These are phyloP conservation scores for Mormyrus proboscirostris DNA, from an alignment of 2,797 vertebrate genomes.

Conservation along the genomic window DNA sequence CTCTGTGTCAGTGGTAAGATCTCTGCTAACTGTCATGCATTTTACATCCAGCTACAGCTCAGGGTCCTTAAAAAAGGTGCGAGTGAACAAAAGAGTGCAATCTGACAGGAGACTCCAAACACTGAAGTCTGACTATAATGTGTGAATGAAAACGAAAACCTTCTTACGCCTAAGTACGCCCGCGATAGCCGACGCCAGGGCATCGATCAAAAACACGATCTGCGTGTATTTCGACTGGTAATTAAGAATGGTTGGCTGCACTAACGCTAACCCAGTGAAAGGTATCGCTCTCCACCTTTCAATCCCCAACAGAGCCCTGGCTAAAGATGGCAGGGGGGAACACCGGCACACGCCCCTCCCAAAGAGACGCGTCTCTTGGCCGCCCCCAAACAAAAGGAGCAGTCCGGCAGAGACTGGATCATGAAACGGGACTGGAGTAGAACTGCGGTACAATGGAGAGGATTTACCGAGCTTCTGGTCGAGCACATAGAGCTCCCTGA, in stretches of 20 bases:
- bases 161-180: neutral
- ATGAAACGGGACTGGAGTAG: neutral
- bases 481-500: conserved; percentile 86
- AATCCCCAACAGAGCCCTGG: neutral
- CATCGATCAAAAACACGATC: neutral
- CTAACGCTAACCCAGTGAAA: neutral
- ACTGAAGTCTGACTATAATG: neutral
- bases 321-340: neutral
- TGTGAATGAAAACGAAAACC: neutral
- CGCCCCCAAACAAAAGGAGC: neutral
- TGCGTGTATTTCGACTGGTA: neutral
- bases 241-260: neutral
- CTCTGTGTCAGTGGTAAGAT: neutral
- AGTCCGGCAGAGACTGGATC: neutral
- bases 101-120: neutral
- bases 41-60: neutral
- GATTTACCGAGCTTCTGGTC: conserved; percentile 78
- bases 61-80: neutral
- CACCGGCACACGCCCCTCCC: neutral
- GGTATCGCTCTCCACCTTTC: neutral
- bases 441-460: neutral
- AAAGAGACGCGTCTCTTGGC: neutral
- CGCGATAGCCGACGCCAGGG: neutral
- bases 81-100: neutral
- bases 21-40: neutral